These are phyloP conservation scores for Brachionus sp. DNA, from an alignment of 1,140 invertebrate species.

Conservation along the genomic window DNA sequence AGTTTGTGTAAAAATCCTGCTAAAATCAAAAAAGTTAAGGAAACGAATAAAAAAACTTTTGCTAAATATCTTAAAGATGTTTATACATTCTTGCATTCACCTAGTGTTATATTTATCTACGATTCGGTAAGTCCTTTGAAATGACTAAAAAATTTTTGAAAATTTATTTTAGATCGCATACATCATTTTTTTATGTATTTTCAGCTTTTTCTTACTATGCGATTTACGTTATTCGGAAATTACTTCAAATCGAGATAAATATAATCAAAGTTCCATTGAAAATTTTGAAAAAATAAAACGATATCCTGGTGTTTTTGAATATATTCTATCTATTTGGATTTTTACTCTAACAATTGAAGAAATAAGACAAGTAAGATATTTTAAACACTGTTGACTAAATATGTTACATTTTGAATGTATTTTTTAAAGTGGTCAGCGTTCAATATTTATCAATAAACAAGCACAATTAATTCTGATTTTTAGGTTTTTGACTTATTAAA, in stretches of 20 bases:
- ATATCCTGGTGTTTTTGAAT: constrained; percentile 33
- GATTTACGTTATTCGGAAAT: neutral
- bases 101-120: neutral
- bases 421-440: no score
- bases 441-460: no score
- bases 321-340: constrained; percentile 45
- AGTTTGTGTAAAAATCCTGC: neutral
- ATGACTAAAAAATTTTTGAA: neutral
- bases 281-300: neutral
- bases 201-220: neutral
- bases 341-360: constrained; percentile 47
- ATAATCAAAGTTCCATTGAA: neutral
- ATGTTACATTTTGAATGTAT: no score
- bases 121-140: neutral
- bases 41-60: neutral
- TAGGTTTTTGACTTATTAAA: no score
- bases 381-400: no score
- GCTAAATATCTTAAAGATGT: neutral
- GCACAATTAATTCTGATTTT: no score
- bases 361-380: constrained; percentile 48
- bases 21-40: neutral
- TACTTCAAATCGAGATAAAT: neutral
- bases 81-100: neutral
- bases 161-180: neutral
- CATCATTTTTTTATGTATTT: neutral